Percentiles rank a stretch among this genome's conserved stretches.
Evolutionary conservation across 2,888 invertebrate genomes (phyloP).

Genomic region (Eudemis profundana): DNA sequence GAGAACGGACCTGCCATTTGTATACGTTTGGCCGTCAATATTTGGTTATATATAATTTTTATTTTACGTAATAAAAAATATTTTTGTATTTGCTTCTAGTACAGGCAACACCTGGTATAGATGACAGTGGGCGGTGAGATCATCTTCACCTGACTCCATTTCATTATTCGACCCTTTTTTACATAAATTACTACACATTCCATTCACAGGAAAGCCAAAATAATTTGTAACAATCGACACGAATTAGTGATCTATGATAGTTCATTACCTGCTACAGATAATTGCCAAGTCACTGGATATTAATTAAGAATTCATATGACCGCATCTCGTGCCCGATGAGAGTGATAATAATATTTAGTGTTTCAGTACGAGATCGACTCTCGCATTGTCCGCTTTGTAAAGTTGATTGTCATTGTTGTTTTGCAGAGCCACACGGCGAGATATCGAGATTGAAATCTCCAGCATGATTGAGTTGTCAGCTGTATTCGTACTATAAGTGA

Average conservation of each 20-base stretch:
- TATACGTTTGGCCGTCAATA: too few relatives aligned
- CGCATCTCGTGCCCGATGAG: slow-evolving; percentile 66
- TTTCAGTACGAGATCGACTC: slow-evolving; percentile 60
- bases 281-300: slow-evolving; percentile 77
- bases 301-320: slow-evolving; percentile 72
- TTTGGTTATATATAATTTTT: too few relatives aligned
- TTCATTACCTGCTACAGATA: slow-evolving; percentile 55
- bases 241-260: slow-evolving; percentile 65
- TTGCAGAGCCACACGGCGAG: slow-evolving; percentile 68
- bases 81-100: not conserved
- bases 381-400: slow-evolving; percentile 65
- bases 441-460: slow-evolving; percentile 73
- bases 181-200: slow-evolving; percentile 7
- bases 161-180: slow-evolving; percentile 21
- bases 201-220: slow-evolving; percentile 16
- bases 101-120: too few relatives aligned
- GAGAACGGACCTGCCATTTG: too few relatives aligned
- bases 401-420: slow-evolving; percentile 71
- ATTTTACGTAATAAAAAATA: too few relatives aligned
- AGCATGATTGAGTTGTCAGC: slow-evolving; percentile 70
- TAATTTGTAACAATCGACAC: slow-evolving; percentile 58
- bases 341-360: slow-evolving; percentile 61
- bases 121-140: not conserved
- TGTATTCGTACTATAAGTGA: slow-evolving; percentile 72
- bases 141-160: not conserved